Percentiles rank a stretch among this genome's conserved stretches.
Evolutionary conservation across 2,797 vertebrate genomes (phyloP).

Genomic region (Lagocephalus sceleratus): DNA sequence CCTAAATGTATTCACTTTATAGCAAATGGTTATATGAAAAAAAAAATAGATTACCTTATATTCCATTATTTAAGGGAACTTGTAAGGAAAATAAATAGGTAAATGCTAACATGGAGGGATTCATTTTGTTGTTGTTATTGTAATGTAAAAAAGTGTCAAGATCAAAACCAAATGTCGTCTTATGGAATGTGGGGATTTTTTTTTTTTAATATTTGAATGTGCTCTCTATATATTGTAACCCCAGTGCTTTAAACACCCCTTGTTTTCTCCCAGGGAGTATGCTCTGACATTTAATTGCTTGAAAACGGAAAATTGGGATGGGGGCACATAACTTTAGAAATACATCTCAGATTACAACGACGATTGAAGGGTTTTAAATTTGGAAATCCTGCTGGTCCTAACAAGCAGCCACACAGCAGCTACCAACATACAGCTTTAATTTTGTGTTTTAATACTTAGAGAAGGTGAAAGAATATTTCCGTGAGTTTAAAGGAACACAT

Average conservation of each 20-base stretch:
- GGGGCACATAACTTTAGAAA: slow-evolving; percentile 13
- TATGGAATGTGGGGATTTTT: slow-evolving; percentile 14
- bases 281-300: slow-evolving; percentile 27
- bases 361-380: slow-evolving; percentile 1
- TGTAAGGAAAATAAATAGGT: slow-evolving; percentile 22
- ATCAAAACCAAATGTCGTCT: slow-evolving; percentile 28
- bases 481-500: slow-evolving; percentile 23
- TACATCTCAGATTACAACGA: background rate
- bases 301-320: slow-evolving; percentile 11
- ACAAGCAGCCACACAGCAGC: slow-evolving; percentile 6
- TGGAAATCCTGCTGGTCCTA: slow-evolving; percentile 3
- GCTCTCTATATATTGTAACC: slow-evolving; percentile 37
- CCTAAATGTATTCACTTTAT: slow-evolving; percentile 28
- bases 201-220: slow-evolving; percentile 17
- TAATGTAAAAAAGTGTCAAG: slow-evolving; percentile 24
- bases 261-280: slow-evolving; percentile 3
- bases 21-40: slow-evolving; percentile 16
- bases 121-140: slow-evolving; percentile 24
- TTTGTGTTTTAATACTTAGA: slow-evolving; percentile 30
- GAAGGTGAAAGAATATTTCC: slow-evolving; percentile 1
- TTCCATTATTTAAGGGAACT: slow-evolving; percentile 46
- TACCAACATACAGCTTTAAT: slow-evolving; percentile 45
- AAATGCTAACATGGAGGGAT: slow-evolving; percentile 50
- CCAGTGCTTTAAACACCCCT: slow-evolving; percentile 23
- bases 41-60: slow-evolving; percentile 28